Conservation (phyloP, 2,797 vertebrate genomes). For the Emydoidea blandingii region DNA sequence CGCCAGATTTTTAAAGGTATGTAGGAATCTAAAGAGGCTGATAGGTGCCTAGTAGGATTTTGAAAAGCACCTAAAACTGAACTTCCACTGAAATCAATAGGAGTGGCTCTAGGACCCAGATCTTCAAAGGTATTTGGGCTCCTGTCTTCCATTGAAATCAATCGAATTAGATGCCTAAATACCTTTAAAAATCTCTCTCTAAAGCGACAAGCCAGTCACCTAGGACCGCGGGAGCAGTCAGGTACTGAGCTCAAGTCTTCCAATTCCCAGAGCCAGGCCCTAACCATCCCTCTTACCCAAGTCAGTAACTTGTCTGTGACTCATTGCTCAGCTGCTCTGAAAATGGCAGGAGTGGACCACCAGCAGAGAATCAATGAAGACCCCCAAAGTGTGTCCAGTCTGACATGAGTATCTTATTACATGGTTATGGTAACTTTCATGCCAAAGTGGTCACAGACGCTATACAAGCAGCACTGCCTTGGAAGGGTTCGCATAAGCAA, state of each 20-base stretch:
- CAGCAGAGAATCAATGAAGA: background rate
- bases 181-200: background rate
- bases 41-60: background rate
- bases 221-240: background rate
- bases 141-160: background rate
- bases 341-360: fast-evolving
- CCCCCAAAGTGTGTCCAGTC: fast-evolving
- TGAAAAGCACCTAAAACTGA: background rate
- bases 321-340: background rate
- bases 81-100: background rate
- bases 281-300: fast-evolving
- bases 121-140: background rate
- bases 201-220: background rate
- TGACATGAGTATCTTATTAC: fast-evolving
- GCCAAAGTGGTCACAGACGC: fast-evolving
- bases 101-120: background rate
- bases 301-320: background rate
- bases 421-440: background rate
- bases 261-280: no score
- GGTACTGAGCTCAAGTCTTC: fast-evolving
- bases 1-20: background rate
- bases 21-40: background rate
- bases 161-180: background rate
- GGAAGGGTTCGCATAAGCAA: fast-evolving
- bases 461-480: fast-evolving